A percentile compares a stretch with the other conserved stretches of the same genome.
Conservation (phyloP, 2,888 invertebrate genomes). For the Fissipunctia ypsillon region DNA sequence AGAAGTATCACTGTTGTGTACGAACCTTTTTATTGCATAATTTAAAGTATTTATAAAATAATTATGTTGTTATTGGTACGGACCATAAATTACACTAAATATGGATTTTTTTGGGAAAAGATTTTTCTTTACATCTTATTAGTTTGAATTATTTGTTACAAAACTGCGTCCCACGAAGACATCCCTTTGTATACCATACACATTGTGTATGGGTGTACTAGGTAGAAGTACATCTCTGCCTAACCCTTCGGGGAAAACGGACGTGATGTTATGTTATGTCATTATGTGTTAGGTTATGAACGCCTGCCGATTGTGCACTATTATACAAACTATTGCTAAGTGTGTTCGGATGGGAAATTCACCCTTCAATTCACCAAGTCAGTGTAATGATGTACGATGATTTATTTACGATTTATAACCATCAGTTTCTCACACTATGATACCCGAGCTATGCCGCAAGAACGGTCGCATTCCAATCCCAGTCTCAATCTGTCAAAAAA, state of each 20-base stretch:
- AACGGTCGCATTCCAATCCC: too few species aligned
- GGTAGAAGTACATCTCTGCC: too few species aligned
- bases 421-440: neutral
- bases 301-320: too few species aligned
- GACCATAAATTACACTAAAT: neutral
- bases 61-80: constrained; percentile 4
- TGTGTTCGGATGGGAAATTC: too few species aligned
- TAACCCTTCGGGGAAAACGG: too few species aligned
- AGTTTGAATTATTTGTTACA: neutral
- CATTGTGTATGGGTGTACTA: neutral
- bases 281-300: too few species aligned
- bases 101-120: neutral
- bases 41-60: neutral
- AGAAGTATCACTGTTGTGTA: neutral
- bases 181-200: neutral
- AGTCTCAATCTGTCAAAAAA: too few species aligned
- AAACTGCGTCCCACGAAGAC: too few species aligned
- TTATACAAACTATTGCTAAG: too few species aligned
- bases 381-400: too few species aligned
- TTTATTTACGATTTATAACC: neutral
- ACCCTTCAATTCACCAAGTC: too few species aligned
- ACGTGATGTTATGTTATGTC: too few species aligned
- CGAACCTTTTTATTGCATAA: neutral
- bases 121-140: neutral
- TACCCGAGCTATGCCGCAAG: neutral